Base-by-base conservation (phyloP, 2,888 invertebrate genomes). In the Scrobipalpa costella region DNA sequence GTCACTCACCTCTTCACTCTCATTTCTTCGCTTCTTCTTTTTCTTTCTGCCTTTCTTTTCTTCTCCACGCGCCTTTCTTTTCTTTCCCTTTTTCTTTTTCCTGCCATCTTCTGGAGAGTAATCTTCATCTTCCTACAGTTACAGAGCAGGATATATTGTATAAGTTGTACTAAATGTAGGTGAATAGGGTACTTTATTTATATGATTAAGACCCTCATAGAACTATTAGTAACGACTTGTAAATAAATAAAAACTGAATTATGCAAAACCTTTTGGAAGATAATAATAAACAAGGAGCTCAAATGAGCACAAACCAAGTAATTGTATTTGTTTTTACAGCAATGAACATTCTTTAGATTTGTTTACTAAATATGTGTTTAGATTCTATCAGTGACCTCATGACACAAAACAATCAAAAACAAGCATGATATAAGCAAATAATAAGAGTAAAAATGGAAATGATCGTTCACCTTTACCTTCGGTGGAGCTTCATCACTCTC, bases 1-100 rank as follows among this genome's bases (percentile, higher is more conserved):
- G 40, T 19, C 21, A 81, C 84, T 80, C 67, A 90, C 92, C 92
- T 97, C 97, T 77, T 95, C 96, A 85, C 97, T 97, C 72, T 97
- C 97, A 88, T 97, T 96, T 93, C 97, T 97, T 85, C 96, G 95
- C 93, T 97, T 97, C 92, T 97, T 98, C 94, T 98, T 98, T 90
- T 97, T 97, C 89, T 97, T 97, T 84, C 97, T 97, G 71, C 97
- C 97, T 80, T 97, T 98, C 84, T 97, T 97, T 64, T 96, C 96
- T 83, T 98, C 98, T 75, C 97, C 96, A 74, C 95, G 94, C 62
- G 95, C 96, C 92, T 98, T 98, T 79, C 98, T 94, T 83, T 98
- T 98, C 85, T 98, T 98, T 27, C 97, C 98, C 77, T 98, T 98
- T 81, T 98, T 98, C 89, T 97, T 96, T 85, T 96, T 96, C 74